phyloP scores from a whole-genome alignment of 2,888 invertebrate genomes.

The Limenitis camilla region DNA sequence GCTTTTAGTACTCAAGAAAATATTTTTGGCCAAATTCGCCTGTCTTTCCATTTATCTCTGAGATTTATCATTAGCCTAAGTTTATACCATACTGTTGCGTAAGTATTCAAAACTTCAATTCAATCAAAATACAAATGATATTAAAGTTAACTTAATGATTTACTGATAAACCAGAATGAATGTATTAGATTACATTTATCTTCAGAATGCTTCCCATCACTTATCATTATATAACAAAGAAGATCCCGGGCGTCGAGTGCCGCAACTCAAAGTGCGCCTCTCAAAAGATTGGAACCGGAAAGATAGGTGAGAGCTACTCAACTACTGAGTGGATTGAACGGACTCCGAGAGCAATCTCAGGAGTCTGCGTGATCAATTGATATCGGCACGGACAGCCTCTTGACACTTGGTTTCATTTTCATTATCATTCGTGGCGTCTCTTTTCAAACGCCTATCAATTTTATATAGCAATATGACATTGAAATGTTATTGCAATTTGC shows the following conservation, averaged over 20 bases:
- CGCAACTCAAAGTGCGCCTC: constrained; percentile 49
- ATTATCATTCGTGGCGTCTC: constrained; percentile 30
- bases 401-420: constrained; percentile 39
- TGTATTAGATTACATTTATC: constrained; percentile 20
- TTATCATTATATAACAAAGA: constrained; percentile 67
- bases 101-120: too few species aligned
- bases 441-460: constrained; percentile 20
- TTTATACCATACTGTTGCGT: too few species aligned
- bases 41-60: too few species aligned
- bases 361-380: constrained; percentile 69
- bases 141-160: neutral
- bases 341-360: constrained; percentile 42
- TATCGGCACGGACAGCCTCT: constrained; percentile 50
- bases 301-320: constrained; percentile 60
- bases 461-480: neutral
- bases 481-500: neutral
- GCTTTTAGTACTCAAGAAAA: too few species aligned
- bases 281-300: constrained; percentile 72
- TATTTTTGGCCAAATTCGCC: too few species aligned
- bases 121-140: too few species aligned
- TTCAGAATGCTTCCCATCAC: constrained; percentile 31
- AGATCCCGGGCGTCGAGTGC: constrained; percentile 54
- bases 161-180: constrained; percentile 7
- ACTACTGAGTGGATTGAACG: constrained; percentile 54
- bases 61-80: too few species aligned